These are phyloP conservation scores for Hirtodrosophila cameraria DNA, from an alignment of 2,888 invertebrate species.

Conservation along the genomic window DNA sequence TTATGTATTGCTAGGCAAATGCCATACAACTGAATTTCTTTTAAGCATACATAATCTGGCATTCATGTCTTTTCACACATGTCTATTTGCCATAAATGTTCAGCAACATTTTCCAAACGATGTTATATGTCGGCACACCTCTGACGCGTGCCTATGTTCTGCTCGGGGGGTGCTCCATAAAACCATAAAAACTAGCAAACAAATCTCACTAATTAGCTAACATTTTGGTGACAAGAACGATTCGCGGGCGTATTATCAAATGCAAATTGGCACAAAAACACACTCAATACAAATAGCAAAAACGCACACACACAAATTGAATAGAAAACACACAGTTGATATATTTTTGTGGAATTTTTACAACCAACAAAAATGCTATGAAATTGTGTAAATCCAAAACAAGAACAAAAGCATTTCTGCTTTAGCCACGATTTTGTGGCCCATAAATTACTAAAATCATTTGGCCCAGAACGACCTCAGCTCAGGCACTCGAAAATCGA, in stretches of 20 bases:
- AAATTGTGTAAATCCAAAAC: conserved; percentile 15
- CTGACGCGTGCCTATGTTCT: conserved; percentile 60
- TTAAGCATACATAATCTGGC: conserved; percentile 5
- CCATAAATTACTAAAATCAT: conserved; percentile 80
- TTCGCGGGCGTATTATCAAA: conserved; percentile 75
- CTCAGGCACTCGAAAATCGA: conserved; percentile 27
- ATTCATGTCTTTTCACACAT: conserved; percentile 11
- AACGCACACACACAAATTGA: conserved; percentile 6
- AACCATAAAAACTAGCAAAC: conserved; percentile 60
- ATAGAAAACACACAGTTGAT: conserved; percentile 16
- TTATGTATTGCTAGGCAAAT: no score
- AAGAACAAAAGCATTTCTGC: conserved; percentile 6
- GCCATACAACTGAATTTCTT: no score
- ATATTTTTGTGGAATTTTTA: conserved; percentile 41
- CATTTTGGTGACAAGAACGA: conserved; percentile 27
- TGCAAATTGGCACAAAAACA: conserved; percentile 66
- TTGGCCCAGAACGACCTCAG: conserved; percentile 82
- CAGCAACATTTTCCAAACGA: conserved; percentile 3
- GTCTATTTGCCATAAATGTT: conserved; percentile 17
- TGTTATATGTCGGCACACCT: conserved; percentile 30
- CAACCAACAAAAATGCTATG: conserved; percentile 33
- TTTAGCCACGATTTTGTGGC: conserved; percentile 52
- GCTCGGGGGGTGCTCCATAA: conserved; percentile 14
- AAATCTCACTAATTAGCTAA: conserved; percentile 72
- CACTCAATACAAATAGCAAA: conserved; percentile 16